A percentile compares a stretch with the other conserved stretches of the same genome.
These are phyloP conservation scores for Microcebus griseorufus DNA, from an alignment of 2,113 vertebrate species.

Conservation along the genomic window DNA sequence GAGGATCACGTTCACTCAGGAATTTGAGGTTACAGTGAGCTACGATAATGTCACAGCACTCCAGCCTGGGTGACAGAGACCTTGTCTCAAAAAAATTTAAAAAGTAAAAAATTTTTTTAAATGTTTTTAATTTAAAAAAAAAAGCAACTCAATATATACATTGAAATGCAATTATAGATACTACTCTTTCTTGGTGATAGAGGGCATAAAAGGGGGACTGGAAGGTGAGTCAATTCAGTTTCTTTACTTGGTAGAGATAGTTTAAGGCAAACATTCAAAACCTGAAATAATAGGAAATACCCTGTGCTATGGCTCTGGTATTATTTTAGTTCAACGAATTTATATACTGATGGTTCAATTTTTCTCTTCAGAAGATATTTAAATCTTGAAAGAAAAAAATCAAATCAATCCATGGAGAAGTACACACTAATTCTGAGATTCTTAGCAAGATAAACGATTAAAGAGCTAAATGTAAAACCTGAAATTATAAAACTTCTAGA, in stretches of 20 bases:
- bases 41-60: no score
- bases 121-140: neutral
- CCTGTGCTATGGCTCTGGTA: neutral
- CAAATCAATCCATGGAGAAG: neutral
- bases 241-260: neutral
- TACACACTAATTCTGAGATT: neutral
- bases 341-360: neutral
- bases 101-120: no score
- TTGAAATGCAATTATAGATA: neutral
- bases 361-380: conserved; percentile 1
- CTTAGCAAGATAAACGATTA: neutral
- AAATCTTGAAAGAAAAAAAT: neutral
- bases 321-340: conserved; percentile 3
- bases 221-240: neutral
- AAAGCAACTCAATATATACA: neutral
- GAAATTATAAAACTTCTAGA: neutral
- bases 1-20: no score
- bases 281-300: neutral
- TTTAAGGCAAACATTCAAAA: neutral
- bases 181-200: neutral
- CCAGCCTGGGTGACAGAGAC: no score
- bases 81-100: no score
- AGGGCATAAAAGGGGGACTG: neutral
- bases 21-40: no score
- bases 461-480: neutral